phyloP scores from a whole-genome alignment of 2,797 vertebrate genomes.

The Serranus cabrilla region DNA sequence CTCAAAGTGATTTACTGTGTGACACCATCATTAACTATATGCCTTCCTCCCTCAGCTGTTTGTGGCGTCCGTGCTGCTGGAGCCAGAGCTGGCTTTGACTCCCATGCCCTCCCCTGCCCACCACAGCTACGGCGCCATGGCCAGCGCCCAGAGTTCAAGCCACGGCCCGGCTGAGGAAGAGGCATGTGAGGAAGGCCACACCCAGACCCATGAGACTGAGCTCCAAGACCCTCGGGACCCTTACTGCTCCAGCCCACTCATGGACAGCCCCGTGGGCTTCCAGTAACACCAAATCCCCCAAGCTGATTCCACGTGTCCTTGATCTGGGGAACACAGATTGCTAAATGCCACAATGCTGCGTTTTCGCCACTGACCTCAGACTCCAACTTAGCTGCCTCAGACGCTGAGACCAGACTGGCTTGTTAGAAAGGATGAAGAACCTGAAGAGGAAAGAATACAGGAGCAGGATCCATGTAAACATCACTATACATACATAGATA shows the following conservation, averaged over 20 bases:
- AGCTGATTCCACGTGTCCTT: constrained; percentile 64
- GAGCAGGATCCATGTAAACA: constrained; percentile 42
- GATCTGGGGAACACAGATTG: constrained; percentile 65
- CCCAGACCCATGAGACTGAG: constrained; percentile 78
- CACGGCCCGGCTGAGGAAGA: constrained; percentile 74
- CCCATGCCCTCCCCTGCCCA: constrained; percentile 94
- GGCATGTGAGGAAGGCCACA: constrained; percentile 84
- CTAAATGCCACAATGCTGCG: constrained; percentile 75
- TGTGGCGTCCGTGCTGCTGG: constrained; percentile 94
- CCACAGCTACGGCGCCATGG: constrained; percentile 95
- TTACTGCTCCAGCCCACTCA: constrained; percentile 85
- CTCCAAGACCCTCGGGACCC: constrained; percentile 84
- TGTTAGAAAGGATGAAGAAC: constrained; percentile 43
- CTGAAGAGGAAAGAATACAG: constrained; percentile 34
- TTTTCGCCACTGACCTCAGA: constrained; percentile 73
- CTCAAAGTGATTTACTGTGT: constrained; percentile 29
- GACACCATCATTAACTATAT: constrained; percentile 29
- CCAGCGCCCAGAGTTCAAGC: constrained; percentile 87
- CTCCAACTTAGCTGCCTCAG: constrained; percentile 74
- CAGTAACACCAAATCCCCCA: constrained; percentile 81
- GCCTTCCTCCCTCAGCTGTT: constrained; percentile 88
- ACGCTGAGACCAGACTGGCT: constrained; percentile 57
- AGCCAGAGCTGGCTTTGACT: constrained; percentile 93
- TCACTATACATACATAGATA: constrained; percentile 32
- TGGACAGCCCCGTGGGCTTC: constrained; percentile 88